These are phyloP conservation scores for Dexiosoma caninum DNA, from an alignment of 2,888 invertebrate species.

Conservation along the genomic window DNA sequence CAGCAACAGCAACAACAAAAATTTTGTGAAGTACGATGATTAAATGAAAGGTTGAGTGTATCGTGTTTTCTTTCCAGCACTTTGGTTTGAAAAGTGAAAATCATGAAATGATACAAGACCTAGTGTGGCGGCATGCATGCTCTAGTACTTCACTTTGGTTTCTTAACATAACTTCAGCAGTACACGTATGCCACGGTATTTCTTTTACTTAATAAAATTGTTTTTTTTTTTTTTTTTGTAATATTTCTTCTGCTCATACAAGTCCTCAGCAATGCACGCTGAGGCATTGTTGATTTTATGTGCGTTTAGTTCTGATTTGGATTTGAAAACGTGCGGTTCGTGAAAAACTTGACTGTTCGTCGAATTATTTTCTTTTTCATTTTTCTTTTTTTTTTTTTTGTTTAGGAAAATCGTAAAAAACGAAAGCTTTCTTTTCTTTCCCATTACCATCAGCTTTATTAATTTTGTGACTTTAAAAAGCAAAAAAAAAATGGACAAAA, in stretches of 20 bases:
- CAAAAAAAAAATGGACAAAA: conserved; percentile 1
- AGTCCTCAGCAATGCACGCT: conserved; percentile 40
- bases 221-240: neutral
- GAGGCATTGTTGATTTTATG: conserved; percentile 51
- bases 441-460: neutral
- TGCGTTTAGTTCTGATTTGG: conserved; percentile 76
- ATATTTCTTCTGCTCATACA: neutral
- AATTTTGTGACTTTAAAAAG: neutral
- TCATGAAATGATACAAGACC: conserved; percentile 27
- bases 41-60: conserved; percentile 50
- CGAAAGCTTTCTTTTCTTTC: conserved; percentile 56
- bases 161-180: conserved; percentile 44
- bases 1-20: neutral
- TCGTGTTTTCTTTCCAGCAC: neutral
- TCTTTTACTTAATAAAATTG: conserved; percentile 25
- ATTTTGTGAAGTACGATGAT: conserved; percentile 26
- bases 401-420: conserved; percentile 5
- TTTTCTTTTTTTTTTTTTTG: no score
- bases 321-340: conserved; percentile 74
- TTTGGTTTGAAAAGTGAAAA: conserved; percentile 61
- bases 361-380: no score
- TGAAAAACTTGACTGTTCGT: conserved; percentile 33
- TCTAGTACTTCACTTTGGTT: conserved; percentile 56
- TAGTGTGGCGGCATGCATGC: conserved; percentile 14
- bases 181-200: conserved; percentile 24